Evolutionary conservation across 2,797 vertebrate species (phyloP), one percentile per base, ranked within the genome.

Genomic region (Spatula clypeata): DNA sequence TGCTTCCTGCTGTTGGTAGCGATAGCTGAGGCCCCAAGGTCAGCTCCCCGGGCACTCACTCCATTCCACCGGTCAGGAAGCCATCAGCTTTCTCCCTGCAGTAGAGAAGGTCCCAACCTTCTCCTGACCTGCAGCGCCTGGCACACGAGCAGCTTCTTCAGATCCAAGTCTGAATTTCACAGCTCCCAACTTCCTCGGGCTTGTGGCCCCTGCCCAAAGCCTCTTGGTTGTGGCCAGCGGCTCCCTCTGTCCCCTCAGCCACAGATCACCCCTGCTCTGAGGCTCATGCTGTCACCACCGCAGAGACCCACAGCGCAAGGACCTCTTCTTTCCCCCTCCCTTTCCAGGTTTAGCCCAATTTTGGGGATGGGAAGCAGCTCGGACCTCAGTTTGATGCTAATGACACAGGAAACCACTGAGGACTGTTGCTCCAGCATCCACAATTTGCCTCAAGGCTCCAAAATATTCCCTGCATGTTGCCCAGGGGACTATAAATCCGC

Each of bases 401-500:
- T 72, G 67, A 81, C 31, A 51, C 80, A 54, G 24, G 92, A 81
- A 96, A 40, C 31, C 70, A 32, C 79, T 61, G 17, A 72, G 64
- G 36, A 20, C 53, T 79, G 62, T 73, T 71, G 66, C 60, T 95
- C 29, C 88, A 77, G 32, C 4, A 0, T 91, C 81, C 86, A 53
- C 58, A 18, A 1, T 86, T 94, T 94, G 57, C 91, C 54, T 94
- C 75, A 86, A 93, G 86, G 90, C 76, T 96, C 88, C 79, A 94
- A 95, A 95, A 70, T 53, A 69, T 90, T 95, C 93, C 47, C 83
- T 94, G 95, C 67, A 90, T 61, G 32, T 67, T 97, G 58, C 96
- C 70, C 86, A 79, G 67, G 74, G 92, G 92, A 88, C 14, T 19
- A 94, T 88, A 97, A 95, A 92, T 93, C 67, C 29, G 55, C 42